A percentile compares a stretch with the other conserved stretches of the same genome.
These are phyloP conservation scores for Drosophila monieri DNA, from an alignment of 2,888 invertebrate genomes.

Conservation along the genomic window DNA sequence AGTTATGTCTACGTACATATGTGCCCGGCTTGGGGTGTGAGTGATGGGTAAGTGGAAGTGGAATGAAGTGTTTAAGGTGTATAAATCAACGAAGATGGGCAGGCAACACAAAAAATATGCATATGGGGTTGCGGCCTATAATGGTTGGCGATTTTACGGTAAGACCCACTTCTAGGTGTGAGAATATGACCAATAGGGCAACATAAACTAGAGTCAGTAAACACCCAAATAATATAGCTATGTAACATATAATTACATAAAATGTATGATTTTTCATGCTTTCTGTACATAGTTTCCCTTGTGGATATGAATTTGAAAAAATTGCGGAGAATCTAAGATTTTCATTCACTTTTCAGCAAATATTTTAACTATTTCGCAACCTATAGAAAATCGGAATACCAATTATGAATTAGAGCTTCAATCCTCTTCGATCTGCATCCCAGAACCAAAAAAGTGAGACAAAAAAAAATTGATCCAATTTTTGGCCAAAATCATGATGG, in stretches of 20 bases:
- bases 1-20: conserved; percentile 45
- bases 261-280: background rate
- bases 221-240: background rate
- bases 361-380: too few relatives aligned
- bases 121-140: conserved; percentile 11
- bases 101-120: conserved; percentile 21
- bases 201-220: background rate
- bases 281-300: background rate
- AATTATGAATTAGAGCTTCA: too few relatives aligned
- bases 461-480: too few relatives aligned
- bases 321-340: background rate
- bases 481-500: too few relatives aligned
- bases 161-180: conserved; percentile 22
- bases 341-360: too few relatives aligned
- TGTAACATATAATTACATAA: background rate
- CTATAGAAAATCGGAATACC: too few relatives aligned
- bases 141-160: conserved; percentile 48
- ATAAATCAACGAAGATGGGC: conserved; percentile 27
- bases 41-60: conserved; percentile 19
- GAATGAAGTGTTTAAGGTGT: conserved; percentile 38
- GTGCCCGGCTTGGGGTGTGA: conserved; percentile 13
- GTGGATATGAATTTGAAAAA: background rate
- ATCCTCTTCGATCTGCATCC: too few relatives aligned
- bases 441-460: too few relatives aligned
- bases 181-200: background rate